Conservation (phyloP, 2,113 vertebrate genomes). For the Notarius quadriscutis region DNA sequence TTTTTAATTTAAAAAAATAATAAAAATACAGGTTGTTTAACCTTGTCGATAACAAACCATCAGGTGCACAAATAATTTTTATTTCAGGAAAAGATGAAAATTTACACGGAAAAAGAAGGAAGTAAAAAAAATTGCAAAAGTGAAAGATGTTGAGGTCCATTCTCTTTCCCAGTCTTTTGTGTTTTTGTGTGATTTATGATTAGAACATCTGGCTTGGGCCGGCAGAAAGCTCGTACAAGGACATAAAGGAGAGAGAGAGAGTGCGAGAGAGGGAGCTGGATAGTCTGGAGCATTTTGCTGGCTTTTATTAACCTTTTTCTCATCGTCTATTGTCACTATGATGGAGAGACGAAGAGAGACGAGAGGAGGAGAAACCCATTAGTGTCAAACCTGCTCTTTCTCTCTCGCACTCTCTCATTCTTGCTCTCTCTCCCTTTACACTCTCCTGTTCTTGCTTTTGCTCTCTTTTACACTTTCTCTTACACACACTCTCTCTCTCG, state of each 20-base stretch:
- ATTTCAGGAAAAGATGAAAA: not conserved
- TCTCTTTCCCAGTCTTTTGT: not conserved
- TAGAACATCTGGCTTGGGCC: conserved; percentile 24
- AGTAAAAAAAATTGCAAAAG: not conserved
- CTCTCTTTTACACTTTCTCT: not conserved
- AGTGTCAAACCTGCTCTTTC: conserved; percentile 26
- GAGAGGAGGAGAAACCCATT: conserved; percentile 11
- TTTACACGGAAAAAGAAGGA: too few relatives aligned
- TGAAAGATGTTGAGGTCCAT: not conserved
- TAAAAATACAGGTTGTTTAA: not conserved
- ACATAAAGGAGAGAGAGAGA: not conserved
- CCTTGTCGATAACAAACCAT: not conserved
- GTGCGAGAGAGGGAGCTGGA: not conserved
- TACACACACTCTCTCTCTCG: not conserved
- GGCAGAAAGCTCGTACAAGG: not conserved
- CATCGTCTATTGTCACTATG: conserved; percentile 1
- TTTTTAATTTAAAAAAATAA: not conserved
- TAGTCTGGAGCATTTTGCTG: not conserved
- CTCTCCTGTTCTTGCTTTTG: not conserved
- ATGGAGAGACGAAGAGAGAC: conserved; percentile 7
- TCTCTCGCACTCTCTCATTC: not conserved
- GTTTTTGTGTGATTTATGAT: conserved; percentile 4
- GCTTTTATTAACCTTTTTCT: conserved; percentile 26
- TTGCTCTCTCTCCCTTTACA: not conserved
- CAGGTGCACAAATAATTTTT: not conserved